Evolutionary conservation across 2,113 vertebrate genomes (phyloP).

Genomic region (Tenrec ecaudatus): DNA sequence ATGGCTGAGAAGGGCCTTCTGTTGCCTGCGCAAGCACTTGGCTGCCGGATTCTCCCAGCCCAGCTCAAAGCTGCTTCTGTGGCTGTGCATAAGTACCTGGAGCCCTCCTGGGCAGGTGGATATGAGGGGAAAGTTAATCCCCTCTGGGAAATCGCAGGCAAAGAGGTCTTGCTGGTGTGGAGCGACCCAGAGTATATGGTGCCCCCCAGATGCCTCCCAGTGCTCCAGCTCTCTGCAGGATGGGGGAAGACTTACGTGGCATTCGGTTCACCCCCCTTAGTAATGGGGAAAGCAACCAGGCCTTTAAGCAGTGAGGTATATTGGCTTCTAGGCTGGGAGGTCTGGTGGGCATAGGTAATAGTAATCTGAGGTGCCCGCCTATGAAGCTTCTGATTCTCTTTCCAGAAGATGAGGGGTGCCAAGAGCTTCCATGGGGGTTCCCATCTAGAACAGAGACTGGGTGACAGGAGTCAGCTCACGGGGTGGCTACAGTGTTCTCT

Average conservation of each 20-base stretch:
- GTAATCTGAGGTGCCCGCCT: neutral
- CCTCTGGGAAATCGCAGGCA: constrained; percentile 47
- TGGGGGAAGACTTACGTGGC: neutral
- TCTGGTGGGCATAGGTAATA: neutral
- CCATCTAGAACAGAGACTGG: neutral
- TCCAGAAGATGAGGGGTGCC: neutral
- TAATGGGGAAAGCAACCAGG: neutral
- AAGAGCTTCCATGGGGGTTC: neutral
- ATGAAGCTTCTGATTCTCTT: neutral
- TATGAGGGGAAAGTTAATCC: constrained; percentile 79
- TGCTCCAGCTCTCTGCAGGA: too few species aligned
- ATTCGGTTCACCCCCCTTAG: neutral
- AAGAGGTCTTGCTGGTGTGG: neutral
- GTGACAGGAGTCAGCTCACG: neutral
- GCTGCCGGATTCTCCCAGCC: constrained; percentile 44
- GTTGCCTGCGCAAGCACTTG: neutral
- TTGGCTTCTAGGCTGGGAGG: neutral
- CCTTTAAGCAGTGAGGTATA: neutral
- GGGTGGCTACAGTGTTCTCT: neutral
- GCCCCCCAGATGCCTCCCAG: neutral
- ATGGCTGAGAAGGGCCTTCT: constrained; percentile 17
- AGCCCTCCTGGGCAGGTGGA: neutral
- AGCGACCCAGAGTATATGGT: neutral
- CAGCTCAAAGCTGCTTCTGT: constrained; percentile 61
- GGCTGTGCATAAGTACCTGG: constrained; percentile 56